phyloP scores from a whole-genome alignment of 64 coral and sea anemone species.

The Montipora efflorescens region DNA sequence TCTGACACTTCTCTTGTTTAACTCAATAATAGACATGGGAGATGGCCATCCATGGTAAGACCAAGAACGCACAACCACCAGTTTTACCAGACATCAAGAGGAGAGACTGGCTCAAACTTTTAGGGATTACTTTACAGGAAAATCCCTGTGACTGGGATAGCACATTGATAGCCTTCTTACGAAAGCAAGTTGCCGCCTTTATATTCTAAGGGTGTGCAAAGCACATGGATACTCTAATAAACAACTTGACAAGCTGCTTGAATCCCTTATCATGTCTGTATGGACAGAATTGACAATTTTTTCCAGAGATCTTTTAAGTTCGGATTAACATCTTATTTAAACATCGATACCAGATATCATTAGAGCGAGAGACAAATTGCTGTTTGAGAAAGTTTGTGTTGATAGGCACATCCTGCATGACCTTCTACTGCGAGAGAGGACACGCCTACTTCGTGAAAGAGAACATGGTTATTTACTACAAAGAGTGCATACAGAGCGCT shows the following conservation, averaged over 20 bases:
- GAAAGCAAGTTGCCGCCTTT: neutral
- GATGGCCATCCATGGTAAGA: neutral
- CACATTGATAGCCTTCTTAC: neutral
- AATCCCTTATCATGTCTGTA: neutral
- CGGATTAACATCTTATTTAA: too few relatives aligned
- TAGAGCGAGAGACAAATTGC: too few relatives aligned
- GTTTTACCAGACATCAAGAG: neutral
- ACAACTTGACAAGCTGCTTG: neutral
- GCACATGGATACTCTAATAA: neutral
- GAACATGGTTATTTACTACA: too few relatives aligned
- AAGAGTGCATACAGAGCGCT: too few relatives aligned
- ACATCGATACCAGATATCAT: too few relatives aligned
- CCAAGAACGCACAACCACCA: neutral
- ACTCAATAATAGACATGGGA: neutral
- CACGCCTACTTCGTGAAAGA: too few relatives aligned
- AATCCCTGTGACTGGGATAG: neutral
- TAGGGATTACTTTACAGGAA: neutral
- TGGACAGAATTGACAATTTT: too few relatives aligned
- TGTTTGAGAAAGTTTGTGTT: too few relatives aligned
- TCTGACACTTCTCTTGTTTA: neutral
- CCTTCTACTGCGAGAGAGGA: too few relatives aligned
- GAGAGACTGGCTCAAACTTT: neutral
- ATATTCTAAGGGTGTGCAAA: conserved; percentile 44
- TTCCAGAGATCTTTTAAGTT: too few relatives aligned
- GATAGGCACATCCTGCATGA: too few relatives aligned